Base-by-base conservation (phyloP, 2,888 invertebrate genomes). In the Scaptomyza parva region DNA sequence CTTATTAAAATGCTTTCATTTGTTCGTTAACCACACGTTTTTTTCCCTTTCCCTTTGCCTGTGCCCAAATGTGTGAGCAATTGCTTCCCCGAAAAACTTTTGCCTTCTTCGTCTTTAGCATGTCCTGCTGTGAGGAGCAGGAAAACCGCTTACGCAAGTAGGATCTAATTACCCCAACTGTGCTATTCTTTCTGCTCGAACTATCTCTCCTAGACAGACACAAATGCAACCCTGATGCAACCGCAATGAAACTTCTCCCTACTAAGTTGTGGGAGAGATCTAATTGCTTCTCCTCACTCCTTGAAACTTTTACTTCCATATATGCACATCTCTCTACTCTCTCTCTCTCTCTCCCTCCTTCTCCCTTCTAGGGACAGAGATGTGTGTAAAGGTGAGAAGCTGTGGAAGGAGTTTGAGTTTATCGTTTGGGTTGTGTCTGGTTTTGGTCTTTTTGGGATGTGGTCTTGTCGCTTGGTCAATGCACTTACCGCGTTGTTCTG, bases 401-500 rank as follows among this genome's bases (percentile, higher is more conserved):
- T 53, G 33, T 7, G 35, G 14, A 2, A 3, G 12, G 30, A 3
- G 3, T 17, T 12, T 9, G 5, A 30, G 48, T 14, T 20, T 48
- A 33, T 33, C 14, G 20, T 18, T 22, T 18, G 22, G 2, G 8
- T 20, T 35, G 3, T 11, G 44, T 17, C 40, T 33, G 41, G 11
- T 39, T n/a, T n/a, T n/a, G n/a, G 22, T 40, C 18, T 39, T 39
- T n/a, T 11, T 3, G 14, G 26, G 18, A 12, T 8, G 14, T n/a
- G 17, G 37, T 18, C 24, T 39, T 35, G 35, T 41, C 30, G 54
- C 37, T 45, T 64, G 70, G 70, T 71, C 73, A 72, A 58, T 71
- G 72, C 61, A 72, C 72, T 39, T 44, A 17, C 50, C 35, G 35
- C 7, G n/a, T n/a, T n/a, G n/a, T n/a, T n/a, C n/a, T n/a, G n/a